Evolutionary conservation across 1,140 invertebrate species (phyloP), one percentile per base, ranked within the genome.

Genomic region (Stegodyphus mimosarum): DNA sequence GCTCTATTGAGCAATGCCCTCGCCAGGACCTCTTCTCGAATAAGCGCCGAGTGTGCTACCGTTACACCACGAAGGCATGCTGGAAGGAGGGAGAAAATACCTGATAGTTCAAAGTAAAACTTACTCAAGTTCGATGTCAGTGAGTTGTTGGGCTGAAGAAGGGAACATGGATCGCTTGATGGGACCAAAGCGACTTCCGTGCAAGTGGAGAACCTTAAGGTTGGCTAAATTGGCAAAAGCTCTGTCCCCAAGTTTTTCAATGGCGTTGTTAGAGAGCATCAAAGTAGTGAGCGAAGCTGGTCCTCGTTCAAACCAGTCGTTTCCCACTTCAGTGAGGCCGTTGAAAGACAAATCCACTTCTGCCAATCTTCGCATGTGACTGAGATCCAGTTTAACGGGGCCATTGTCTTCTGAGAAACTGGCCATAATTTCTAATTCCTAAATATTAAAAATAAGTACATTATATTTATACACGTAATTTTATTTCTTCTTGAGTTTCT

Each of bases 81-180:
- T 33, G 1, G 33, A 33, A 33, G 33, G 33, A 33, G 33, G 33
- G 33, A 33, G 33, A 3, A 33, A 33, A 33, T 33, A 33, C 3
- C 33, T 33, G 1, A 33, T 33, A 33, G 33, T 33, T 33, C 1
- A 33, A 33, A 33, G 33, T 33, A 33, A 6, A 69, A 70, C 78
- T 72, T 72, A 80, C 78, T 80, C 78, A 6, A 80, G 18, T 49
- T 80, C 52, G 7, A 80, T 9, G 11, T 60, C 33, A 6, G 60
- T 53, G 7, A 80, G 15, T 50, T n/a, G 33, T 6, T 6, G n/a
- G 6, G 78, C 78, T 13, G 78, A 69, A 49, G 18, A 70, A 2
- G 78, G 78, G 15, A 80, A 17, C 78, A 80, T 80, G 18, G 67
- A 71, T n/a, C 78, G 69, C 17, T 63, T 71, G 7, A 80, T 11